Percentiles rank a stretch among this genome's conserved stretches.
phyloP scores from a whole-genome alignment of 2,113 vertebrate genomes.

The Melanostigma gelatinosum region DNA sequence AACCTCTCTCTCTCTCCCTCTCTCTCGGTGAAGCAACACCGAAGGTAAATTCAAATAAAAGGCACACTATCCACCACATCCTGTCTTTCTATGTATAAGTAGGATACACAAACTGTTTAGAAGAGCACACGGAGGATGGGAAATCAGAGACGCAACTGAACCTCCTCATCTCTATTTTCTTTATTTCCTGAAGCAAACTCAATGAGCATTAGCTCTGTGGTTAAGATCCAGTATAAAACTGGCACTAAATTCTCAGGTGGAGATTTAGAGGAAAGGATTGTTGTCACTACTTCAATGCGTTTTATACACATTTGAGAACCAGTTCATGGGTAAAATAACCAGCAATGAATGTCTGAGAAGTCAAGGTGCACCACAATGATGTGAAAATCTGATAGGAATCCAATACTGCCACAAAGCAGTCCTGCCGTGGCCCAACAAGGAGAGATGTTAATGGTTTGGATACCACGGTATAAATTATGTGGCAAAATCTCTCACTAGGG shows the following conservation, averaged over 20 bases:
- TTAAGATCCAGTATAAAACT: not conserved
- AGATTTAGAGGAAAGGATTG: not conserved
- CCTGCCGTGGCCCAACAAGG: not conserved
- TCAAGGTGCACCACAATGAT: not conserved
- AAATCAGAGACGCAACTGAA: not conserved
- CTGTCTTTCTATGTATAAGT: not conserved
- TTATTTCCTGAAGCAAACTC: not conserved
- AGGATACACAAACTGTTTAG: not conserved
- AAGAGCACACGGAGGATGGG: not conserved
- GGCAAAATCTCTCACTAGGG: not conserved
- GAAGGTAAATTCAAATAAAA: conserved; percentile 12
- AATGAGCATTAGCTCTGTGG: not conserved
- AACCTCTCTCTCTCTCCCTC: conserved; percentile 17
- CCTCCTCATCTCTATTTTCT: not conserved
- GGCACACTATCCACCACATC: conserved; percentile 5
- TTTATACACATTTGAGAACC: not conserved
- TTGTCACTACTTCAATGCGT: not conserved
- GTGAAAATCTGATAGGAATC: not conserved
- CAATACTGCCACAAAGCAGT: not conserved
- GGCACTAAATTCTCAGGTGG: not conserved
- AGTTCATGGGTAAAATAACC: not conserved
- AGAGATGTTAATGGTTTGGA: not conserved
- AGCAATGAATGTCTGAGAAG: not conserved
- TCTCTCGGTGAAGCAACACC: conserved; percentile 28
- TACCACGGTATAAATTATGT: not conserved